Percentiles rank a stretch among this genome's conserved stretches.
These are phyloP conservation scores for Orchesellides sinensis DNA, from an alignment of 2,888 invertebrate genomes.

Conservation along the genomic window DNA sequence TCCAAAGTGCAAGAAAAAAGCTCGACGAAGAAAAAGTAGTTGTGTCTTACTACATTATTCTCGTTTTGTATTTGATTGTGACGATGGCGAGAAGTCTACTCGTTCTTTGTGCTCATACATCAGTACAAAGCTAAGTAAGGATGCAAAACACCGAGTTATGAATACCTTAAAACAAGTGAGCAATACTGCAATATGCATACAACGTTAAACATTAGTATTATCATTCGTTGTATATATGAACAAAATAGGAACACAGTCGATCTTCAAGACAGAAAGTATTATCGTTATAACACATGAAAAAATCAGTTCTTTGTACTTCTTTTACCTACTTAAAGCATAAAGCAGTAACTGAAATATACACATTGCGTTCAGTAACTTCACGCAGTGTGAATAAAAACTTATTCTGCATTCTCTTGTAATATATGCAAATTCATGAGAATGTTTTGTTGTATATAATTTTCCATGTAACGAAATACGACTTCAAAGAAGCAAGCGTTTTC, in stretches of 20 bases:
- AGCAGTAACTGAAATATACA: not conserved
- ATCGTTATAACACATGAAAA: slow-evolving; percentile 29
- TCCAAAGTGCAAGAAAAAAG: slow-evolving; percentile 67
- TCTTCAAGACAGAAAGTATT: slow-evolving; percentile 34
- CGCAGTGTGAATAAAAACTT: slow-evolving; percentile 10
- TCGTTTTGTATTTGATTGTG: slow-evolving; percentile 30
- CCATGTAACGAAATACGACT: too few species aligned
- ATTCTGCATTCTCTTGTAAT: slow-evolving; percentile 15
- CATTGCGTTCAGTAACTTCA: not conserved
- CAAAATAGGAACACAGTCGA: slow-evolving; percentile 26
- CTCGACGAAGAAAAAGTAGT: slow-evolving; percentile 63
- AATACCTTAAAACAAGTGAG: slow-evolving; percentile 32
- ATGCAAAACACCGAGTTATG: not conserved
- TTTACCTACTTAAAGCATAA: not conserved
- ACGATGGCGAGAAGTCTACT: slow-evolving; percentile 47
- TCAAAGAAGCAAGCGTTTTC: slow-evolving; percentile 10
- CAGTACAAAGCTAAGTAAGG: not conserved
- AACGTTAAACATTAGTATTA: too few species aligned
- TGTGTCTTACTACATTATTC: slow-evolving; percentile 48
- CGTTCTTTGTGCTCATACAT: slow-evolving; percentile 11
- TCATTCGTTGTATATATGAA: too few species aligned
- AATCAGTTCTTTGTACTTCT: not conserved
- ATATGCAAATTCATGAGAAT: slow-evolving; percentile 39
- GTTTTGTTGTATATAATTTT: too few species aligned
- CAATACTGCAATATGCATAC: too few species aligned